These are phyloP conservation scores for Oreotragus oreotragus DNA, from an alignment of 2,113 vertebrate genomes.

Conservation along the genomic window DNA sequence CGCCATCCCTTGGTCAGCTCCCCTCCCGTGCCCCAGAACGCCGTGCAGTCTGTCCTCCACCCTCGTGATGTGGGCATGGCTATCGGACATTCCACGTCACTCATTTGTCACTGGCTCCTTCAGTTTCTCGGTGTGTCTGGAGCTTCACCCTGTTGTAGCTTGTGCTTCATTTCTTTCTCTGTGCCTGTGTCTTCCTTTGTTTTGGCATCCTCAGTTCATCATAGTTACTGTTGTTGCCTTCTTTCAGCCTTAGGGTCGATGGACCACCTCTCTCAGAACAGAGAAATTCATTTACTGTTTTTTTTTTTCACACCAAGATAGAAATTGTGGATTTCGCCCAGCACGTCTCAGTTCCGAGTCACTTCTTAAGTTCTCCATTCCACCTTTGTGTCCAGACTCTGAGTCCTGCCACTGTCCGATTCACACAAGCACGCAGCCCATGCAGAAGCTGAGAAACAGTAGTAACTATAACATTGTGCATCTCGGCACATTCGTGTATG, in stretches of 20 bases:
- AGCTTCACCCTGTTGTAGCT: rapidly evolving
- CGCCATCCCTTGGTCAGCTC: rapidly evolving
- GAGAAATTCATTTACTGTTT: not conserved
- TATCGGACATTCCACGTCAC: not conserved
- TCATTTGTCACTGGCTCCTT: not conserved
- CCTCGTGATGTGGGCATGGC: rapidly evolving
- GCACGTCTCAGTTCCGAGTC: not conserved
- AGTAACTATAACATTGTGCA: not conserved
- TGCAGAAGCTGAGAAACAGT: not conserved
- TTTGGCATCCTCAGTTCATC: not conserved
- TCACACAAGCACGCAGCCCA: not conserved
- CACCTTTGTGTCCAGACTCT: not conserved
- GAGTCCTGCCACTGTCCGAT: not conserved
- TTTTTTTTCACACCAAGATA: not conserved
- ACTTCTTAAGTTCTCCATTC: not conserved
- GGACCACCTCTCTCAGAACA: not conserved
- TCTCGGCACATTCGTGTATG: rapidly evolving
- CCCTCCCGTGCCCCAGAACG: rapidly evolving
- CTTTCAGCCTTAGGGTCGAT: not conserved
- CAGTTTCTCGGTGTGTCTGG: not conserved
- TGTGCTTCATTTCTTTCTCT: rapidly evolving
- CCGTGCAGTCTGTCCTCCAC: rapidly evolving
- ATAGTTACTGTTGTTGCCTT: not conserved
- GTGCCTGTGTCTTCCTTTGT: not conserved
- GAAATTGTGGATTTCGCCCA: not conserved